A percentile compares a stretch with the other conserved stretches of the same genome.
phyloP scores from a whole-genome alignment of 2,113 vertebrate species.

The Illadopsis cleaveri region DNA sequence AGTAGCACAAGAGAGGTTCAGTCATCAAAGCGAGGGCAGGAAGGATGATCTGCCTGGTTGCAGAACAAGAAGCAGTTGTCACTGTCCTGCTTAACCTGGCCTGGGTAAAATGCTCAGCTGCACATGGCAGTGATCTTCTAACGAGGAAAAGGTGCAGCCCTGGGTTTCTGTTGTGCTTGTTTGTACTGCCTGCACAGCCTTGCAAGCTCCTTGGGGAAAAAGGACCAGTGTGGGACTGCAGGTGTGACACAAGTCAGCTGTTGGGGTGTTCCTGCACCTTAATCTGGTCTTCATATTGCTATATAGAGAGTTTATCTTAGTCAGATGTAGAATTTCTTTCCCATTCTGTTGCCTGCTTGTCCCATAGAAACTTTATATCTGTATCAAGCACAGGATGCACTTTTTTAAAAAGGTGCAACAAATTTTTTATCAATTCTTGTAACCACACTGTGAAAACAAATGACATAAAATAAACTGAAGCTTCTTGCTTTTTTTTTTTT shows the following conservation, averaged over 20 bases:
- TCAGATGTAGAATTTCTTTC: neutral
- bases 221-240: neutral
- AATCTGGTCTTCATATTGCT: neutral
- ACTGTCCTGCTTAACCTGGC: neutral
- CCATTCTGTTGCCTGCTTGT: neutral
- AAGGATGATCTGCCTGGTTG: neutral
- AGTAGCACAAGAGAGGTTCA: neutral
- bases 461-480: neutral
- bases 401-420: neutral
- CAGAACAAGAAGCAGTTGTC: neutral
- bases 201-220: neutral
- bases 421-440: neutral
- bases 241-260: neutral
- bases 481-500: neutral
- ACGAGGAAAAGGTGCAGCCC: neutral
- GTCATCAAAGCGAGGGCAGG: neutral
- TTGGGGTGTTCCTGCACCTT: neutral
- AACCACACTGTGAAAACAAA: neutral
- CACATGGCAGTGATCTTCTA: neutral
- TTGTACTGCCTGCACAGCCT: neutral
- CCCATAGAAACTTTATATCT: neutral
- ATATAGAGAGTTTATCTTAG: neutral
- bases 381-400: neutral
- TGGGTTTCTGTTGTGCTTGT: neutral
- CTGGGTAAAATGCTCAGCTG: neutral